These are phyloP conservation scores for Ophraella communa DNA, from an alignment of 2,888 invertebrate genomes.

Conservation along the genomic window DNA sequence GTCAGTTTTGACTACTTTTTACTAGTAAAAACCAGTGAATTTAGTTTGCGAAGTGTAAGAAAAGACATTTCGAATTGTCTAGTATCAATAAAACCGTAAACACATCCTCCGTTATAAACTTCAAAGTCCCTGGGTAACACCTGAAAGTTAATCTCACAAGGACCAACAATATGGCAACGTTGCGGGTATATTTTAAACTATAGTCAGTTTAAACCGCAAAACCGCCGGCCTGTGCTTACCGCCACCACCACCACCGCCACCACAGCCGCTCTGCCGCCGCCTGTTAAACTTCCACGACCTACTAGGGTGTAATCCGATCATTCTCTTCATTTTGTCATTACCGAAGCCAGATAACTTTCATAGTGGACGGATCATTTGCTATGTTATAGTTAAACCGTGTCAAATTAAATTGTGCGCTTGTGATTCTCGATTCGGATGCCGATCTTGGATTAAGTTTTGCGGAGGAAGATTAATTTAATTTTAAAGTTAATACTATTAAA, in stretches of 20 bases:
- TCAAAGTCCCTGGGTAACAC: not conserved
- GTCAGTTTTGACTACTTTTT: no score
- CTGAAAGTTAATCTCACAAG: not conserved
- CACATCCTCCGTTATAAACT: not conserved
- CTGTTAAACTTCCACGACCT: slow-evolving; percentile 38
- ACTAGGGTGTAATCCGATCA: slow-evolving; percentile 37
- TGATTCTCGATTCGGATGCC: not conserved
- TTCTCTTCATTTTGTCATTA: slow-evolving; percentile 42
- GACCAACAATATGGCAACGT: not conserved
- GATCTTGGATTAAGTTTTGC: not conserved
- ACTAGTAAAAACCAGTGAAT: no score
- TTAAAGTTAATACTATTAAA: not conserved
- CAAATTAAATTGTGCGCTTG: not conserved
- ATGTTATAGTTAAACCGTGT: not conserved
- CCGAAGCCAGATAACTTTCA: slow-evolving; percentile 32
- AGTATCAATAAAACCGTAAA: no score
- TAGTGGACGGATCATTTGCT: slow-evolving; percentile 3
- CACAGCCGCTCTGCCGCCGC: slow-evolving; percentile 25
- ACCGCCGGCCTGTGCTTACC: slow-evolving; percentile 16
- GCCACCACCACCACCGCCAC: not conserved
- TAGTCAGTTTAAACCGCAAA: slow-evolving; percentile 17
- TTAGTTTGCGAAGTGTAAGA: no score
- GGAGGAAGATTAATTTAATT: not conserved
- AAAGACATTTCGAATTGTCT: no score
- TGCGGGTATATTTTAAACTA: slow-evolving; percentile 16